These are phyloP conservation scores for Megalurothrips usitatus DNA, from an alignment of 2,888 invertebrate genomes.

Conservation along the genomic window DNA sequence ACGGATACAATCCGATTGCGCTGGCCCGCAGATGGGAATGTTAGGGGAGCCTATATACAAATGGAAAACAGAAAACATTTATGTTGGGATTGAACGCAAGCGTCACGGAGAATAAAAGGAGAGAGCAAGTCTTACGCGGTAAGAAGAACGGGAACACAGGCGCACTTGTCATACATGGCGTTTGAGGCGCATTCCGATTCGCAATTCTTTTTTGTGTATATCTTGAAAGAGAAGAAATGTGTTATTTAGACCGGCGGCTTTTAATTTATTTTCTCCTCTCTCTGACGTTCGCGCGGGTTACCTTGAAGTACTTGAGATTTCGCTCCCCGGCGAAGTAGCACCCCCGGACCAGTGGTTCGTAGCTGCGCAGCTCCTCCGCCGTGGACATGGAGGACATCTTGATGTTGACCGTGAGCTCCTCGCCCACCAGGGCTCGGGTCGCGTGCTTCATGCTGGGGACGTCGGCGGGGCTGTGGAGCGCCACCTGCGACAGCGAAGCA, in stretches of 20 bases:
- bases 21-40: background rate
- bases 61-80: background rate
- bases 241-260: background rate
- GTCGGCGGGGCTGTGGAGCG: conserved; percentile 31
- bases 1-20: background rate
- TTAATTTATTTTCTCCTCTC: background rate
- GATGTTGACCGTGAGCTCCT: conserved; percentile 38
- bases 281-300: conserved; percentile 13
- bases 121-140: background rate
- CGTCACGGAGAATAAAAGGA: no score
- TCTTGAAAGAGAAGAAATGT: background rate
- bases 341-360: conserved; percentile 41
- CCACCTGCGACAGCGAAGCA: background rate
- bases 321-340: conserved; percentile 41
- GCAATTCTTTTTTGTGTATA: conserved; percentile 41
- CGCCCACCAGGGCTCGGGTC: conserved; percentile 39
- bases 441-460: conserved; percentile 38
- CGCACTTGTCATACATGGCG: conserved; percentile 38
- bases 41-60: background rate
- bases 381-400: conserved; percentile 40
- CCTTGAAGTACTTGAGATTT: conserved; percentile 39
- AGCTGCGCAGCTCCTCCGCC: conserved; percentile 38
- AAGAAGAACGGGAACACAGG: conserved; percentile 40
- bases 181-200: conserved; percentile 41
- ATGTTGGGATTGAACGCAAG: no score